Percentiles rank a stretch among this genome's conserved stretches.
Conservation (phyloP, 1,140 invertebrate genomes). For the Paralvinella palmiformis region DNA sequence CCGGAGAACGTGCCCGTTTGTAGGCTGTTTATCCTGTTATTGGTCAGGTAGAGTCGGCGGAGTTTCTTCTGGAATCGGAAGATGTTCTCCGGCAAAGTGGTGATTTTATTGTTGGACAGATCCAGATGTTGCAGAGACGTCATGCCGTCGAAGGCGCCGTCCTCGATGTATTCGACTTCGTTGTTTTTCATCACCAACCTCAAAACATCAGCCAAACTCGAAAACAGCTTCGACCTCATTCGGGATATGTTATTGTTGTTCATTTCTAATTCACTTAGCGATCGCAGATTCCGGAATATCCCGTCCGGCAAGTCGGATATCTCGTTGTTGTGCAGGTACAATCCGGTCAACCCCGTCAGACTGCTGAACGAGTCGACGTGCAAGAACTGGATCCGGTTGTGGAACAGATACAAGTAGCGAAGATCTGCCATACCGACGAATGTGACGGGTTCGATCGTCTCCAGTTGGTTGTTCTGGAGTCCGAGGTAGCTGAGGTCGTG, state of each 20-base stretch:
- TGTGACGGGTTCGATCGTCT: slow-evolving; percentile 52
- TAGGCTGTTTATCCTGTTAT: neutral
- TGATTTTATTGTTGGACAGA: slow-evolving; percentile 11
- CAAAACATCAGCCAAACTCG: neutral
- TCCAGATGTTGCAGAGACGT: slow-evolving; percentile 27
- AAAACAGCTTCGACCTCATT: neutral
- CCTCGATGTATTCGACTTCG: slow-evolving; percentile 67
- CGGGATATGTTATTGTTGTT: slow-evolving; percentile 8
- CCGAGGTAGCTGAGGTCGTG: slow-evolving; percentile 1
- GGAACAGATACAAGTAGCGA: slow-evolving; percentile 62
- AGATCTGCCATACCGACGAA: slow-evolving; percentile 59
- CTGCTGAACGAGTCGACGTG: slow-evolving; percentile 66
- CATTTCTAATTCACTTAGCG: slow-evolving; percentile 52
- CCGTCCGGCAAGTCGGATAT: slow-evolving; percentile 69
- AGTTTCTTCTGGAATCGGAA: neutral
- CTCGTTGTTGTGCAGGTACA: slow-evolving; percentile 76
- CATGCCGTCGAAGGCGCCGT: slow-evolving; percentile 68
- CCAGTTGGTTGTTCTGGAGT: slow-evolving; percentile 13
- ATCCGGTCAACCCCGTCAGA: slow-evolving; percentile 66
- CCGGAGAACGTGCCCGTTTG: neutral
- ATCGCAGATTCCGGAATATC: slow-evolving; percentile 67
- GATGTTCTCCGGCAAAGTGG: neutral
- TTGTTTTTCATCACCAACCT: slow-evolving; percentile 60
- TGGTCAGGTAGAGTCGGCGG: neutral
- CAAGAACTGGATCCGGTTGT: slow-evolving; percentile 74